These are phyloP conservation scores for Anoplolepis gracilipes DNA, from an alignment of 1,140 invertebrate species.

Conservation along the genomic window DNA sequence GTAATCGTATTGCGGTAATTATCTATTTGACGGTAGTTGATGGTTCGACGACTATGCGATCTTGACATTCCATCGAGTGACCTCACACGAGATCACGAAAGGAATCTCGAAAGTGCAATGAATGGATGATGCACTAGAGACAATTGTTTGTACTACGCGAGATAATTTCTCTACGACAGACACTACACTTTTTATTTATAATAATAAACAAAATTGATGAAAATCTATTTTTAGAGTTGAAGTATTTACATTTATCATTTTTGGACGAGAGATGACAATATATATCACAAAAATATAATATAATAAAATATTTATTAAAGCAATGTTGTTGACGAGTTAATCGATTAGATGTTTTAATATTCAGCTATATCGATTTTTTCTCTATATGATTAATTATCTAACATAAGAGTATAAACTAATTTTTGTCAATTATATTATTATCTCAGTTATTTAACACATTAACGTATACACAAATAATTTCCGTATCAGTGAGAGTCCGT, in stretches of 20 bases:
- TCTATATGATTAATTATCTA: neutral
- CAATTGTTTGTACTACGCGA: neutral
- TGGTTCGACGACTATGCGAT: conserved; percentile 64
- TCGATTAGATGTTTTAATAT: neutral
- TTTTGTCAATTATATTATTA: neutral
- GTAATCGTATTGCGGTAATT: conserved; percentile 78
- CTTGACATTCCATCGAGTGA: conserved; percentile 75
- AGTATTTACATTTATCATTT: neutral
- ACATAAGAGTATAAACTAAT: neutral
- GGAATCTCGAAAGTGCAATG: neutral
- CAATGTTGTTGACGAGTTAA: neutral
- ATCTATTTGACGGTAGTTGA: conserved; percentile 72
- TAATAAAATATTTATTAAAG: neutral
- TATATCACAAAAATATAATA: neutral
- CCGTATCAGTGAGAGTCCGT: too few species aligned
- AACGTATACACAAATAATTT: neutral
- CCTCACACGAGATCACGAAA: neutral
- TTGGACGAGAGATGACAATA: neutral
- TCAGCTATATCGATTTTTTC: neutral
- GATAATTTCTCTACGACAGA: neutral
- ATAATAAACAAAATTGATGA: neutral
- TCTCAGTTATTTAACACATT: neutral
- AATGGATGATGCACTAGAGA: neutral
- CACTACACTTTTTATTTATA: too few species aligned
- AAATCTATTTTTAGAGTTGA: neutral